Base-by-base conservation (phyloP, 2,797 vertebrate species). In the Pangasius krempfi region DNA sequence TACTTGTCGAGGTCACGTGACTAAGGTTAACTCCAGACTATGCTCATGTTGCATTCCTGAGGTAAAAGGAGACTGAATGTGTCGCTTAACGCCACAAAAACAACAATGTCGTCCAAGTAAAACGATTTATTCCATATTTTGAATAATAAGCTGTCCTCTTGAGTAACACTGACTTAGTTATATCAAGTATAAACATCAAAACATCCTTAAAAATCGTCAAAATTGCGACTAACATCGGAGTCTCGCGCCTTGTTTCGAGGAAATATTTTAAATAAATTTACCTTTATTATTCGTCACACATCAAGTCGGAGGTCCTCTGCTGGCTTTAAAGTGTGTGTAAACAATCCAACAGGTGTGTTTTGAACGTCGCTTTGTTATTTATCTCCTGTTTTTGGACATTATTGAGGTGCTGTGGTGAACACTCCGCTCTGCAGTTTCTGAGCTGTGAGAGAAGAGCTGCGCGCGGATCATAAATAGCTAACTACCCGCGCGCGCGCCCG, bases 401-500 rank as follows among this genome's bases (percentile, higher is more conserved):
- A 70, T 13, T 30, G 5, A 40, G 5, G 13, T 5, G 0, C 72
- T 47, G 72, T 75, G 22, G 44, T n/a, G 44, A 50, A n/a, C 8
- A 13, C 33, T 37, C 75, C 18, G 27, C 56, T 20, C 22, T 18
- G 37, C 20, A 1, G 79, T 3, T 12, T 62, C 27, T 64, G 58
- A 64, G 56, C 37, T 47, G 56, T 0, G 52, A 56, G 16, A 56
- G 58, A 0, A 7, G 13, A 64, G 14, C 40, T 1, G 52, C 58
- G 40, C 60, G 81, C 40, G 58, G 25, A 4, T n/a, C 60, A 47
- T 64, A 64, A 64, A 66, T 66, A 47, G 81, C 60, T 10, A 20
- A 83, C 25, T 50, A 66, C 30, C 37, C 81, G 37, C 58, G 60
- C 60, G 78, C 78, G 79, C 79, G 9, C n/a, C n/a, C n/a, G n/a